phyloP scores from a whole-genome alignment of 2,888 invertebrate genomes.

The Lepas anatifera region DNA sequence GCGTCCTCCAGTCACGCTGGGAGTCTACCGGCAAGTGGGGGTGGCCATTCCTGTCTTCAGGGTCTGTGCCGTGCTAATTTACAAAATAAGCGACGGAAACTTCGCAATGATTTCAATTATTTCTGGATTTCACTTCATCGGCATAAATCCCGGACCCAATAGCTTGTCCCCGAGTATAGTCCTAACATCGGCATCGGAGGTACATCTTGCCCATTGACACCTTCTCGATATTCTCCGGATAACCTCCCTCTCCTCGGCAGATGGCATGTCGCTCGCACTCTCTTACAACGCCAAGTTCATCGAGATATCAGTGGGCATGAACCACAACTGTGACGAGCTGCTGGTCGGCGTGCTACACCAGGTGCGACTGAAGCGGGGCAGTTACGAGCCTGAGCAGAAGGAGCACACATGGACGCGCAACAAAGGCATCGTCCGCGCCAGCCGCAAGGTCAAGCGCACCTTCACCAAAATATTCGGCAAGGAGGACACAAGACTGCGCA shows the following conservation, averaged over 20 bases:
- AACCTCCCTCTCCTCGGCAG: slow-evolving; percentile 41
- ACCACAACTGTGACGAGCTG: slow-evolving; percentile 92
- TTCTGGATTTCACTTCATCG: too few species aligned
- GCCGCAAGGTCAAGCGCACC: slow-evolving; percentile 75
- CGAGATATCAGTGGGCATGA: slow-evolving; percentile 91
- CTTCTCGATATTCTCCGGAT: not conserved
- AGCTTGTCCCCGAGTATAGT: too few species aligned
- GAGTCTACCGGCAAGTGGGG: too few species aligned
- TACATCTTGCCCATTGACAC: too few species aligned
- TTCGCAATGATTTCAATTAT: not conserved
- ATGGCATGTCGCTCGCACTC: slow-evolving; percentile 84
- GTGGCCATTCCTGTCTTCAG: too few species aligned
- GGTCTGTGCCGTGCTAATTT: too few species aligned
- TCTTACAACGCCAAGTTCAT: slow-evolving; percentile 85
- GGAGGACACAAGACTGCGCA: slow-evolving; percentile 70
- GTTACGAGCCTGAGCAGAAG: slow-evolving; percentile 40
- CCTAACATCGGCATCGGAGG: too few species aligned
- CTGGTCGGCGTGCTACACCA: slow-evolving; percentile 85
- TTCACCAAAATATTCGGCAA: slow-evolving; percentile 82
- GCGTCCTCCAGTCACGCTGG: too few species aligned
- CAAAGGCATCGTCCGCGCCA: slow-evolving; percentile 67
- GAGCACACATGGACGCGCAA: slow-evolving; percentile 69
- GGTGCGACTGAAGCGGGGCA: slow-evolving; percentile 56
- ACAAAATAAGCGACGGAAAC: not conserved
- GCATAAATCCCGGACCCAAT: too few species aligned